Base-by-base conservation (phyloP, 2,888 invertebrate species). In the Melipona bicolor region DNA sequence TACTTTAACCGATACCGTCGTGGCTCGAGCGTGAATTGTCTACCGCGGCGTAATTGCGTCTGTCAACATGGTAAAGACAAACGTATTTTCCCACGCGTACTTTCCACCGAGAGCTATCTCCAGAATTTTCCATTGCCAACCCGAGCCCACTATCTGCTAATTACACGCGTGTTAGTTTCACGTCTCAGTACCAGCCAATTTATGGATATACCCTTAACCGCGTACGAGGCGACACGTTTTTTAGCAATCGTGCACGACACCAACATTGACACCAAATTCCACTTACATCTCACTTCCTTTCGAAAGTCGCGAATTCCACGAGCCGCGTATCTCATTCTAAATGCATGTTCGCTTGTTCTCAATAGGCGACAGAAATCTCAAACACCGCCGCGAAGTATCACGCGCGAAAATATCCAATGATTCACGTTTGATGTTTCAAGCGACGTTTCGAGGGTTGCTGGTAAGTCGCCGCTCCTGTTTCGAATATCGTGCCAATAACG, bases 251-350 rank as follows among this genome's bases (percentile, higher is more conserved):
- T 64, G 24, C 75, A 36, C 79, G 85, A 43, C 64, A 73, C 76
- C 78, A 78, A 87, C 81, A 83, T 80, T 89, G 87, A 89, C 89
- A 88, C 85, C 82, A 69, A 85, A 88, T 89, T 89, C 89, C 81
- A 89, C 83, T 88, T 87, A 87, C 76, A 61, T 77, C 73, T 76
- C 75, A 32, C 83, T 71, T 85, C 76, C 77, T 72, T 74, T 87
- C 74, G 87, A 89, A 89, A 85, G 79, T 78, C 76, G 56, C 56
- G 74, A 77, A 83, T 81, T 78, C 77, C 68, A 52, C 21, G 71
- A n/a, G 64, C 9, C 72, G 64, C 73, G 69, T 54, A 76, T 74
- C 69, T 80, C 77, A 75, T 78, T 73, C 56, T 54, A 67, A 61
- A 79, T 68, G 68, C 77, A 62, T 24, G 43, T 67, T 62, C 24